Percentiles rank a stretch among this genome's conserved stretches.
Conservation (phyloP, 2,888 invertebrate species). For the Lacanobia oleracea region DNA sequence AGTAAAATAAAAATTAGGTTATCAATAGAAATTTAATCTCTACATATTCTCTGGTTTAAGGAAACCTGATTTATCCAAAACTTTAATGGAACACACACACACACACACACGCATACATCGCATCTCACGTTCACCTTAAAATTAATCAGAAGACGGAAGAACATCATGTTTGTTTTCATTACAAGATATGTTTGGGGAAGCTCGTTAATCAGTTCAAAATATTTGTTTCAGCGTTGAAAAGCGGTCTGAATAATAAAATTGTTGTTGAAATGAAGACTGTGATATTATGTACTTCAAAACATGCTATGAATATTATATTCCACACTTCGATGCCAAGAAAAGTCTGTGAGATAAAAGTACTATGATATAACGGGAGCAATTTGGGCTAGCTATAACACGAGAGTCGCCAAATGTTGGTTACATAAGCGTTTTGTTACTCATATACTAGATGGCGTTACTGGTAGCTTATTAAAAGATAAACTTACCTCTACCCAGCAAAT, state of each 20-base stretch:
- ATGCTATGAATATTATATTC: not conserved
- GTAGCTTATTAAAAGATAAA: not conserved
- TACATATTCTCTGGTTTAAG: too few relatives aligned
- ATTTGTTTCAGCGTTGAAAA: not conserved
- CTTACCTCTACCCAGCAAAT: not conserved
- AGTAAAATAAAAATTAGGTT: too few relatives aligned
- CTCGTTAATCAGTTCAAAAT: not conserved
- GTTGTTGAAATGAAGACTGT: not conserved
- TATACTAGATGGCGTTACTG: slow-evolving; percentile 12
- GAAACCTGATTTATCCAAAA: too few relatives aligned
- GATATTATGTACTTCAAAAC: not conserved
- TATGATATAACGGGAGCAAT: not conserved
- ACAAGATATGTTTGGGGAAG: not conserved
- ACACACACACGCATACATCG: too few relatives aligned
- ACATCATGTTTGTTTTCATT: not conserved
- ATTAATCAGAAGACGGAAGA: not conserved
- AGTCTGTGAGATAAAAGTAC: not conserved
- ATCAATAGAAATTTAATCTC: too few relatives aligned
- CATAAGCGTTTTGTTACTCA: not conserved
- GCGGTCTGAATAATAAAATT: not conserved
- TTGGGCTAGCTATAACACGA: not conserved
- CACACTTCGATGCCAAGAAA: not conserved
- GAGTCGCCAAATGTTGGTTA: not conserved
- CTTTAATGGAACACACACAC: too few relatives aligned
- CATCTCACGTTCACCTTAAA: not conserved